Evolutionary conservation across 2,113 vertebrate species (phyloP).

Genomic region (Semicossyphus pulcher): DNA sequence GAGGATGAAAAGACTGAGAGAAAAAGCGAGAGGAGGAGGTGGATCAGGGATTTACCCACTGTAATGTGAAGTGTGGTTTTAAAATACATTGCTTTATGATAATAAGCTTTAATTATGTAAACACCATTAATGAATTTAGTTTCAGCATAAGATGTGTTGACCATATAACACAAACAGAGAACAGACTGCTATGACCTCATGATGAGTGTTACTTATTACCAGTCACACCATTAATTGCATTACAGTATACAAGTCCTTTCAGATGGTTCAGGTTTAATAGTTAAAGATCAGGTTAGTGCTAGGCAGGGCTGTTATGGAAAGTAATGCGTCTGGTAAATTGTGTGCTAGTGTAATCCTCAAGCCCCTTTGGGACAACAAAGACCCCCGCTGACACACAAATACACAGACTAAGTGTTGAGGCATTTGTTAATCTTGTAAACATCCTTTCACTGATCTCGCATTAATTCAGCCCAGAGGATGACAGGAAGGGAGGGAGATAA

Average conservation of each 20-base stretch:
- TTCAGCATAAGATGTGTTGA: conserved; percentile 6
- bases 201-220: conserved; percentile 1
- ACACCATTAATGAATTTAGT: conserved; percentile 11
- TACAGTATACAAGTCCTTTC: conserved; percentile 1
- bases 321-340: conserved; percentile 22
- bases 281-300: background rate
- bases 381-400: conserved; percentile 40
- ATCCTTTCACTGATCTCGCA: conserved; percentile 70
- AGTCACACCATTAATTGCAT: background rate
- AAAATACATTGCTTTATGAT: conserved; percentile 13
- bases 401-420: conserved; percentile 62
- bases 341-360: conserved; percentile 46
- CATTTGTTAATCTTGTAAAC: conserved; percentile 77
- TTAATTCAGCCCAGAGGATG: conserved; percentile 72
- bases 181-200: background rate
- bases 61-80: conserved; percentile 11
- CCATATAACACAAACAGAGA: background rate
- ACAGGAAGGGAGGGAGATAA: conserved; percentile 30
- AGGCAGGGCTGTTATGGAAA: conserved; percentile 13
- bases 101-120: conserved; percentile 3
- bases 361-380: conserved; percentile 49
- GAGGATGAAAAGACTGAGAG: conserved; percentile 28
- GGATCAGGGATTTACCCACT: background rate
- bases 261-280: background rate
- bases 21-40: too few relatives aligned